Evolutionary conservation across 2,888 invertebrate genomes (phyloP), one percentile per base, ranked within the genome.

Genomic region (Tiliacea citrago): DNA sequence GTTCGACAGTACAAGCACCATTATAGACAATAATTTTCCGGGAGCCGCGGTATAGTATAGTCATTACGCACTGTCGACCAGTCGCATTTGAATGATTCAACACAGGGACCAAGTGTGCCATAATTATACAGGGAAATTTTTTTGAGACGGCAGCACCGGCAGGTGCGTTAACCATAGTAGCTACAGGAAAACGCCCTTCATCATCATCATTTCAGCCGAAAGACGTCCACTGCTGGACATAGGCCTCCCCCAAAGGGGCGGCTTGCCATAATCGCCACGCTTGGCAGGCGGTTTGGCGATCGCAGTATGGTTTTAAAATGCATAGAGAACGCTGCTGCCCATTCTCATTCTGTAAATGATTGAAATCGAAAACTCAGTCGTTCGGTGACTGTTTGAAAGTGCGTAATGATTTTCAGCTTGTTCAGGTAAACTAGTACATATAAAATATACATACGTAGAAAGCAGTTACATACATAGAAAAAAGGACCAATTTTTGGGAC

Each of bases 1-100:
- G 18, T 18, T 10, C 29, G 29, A 58, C 29, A 18, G 45, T 47
- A 57, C 35, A 45, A 45, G 45, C 45, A 57, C 72, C 45, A 71
- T 55, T 71, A 35, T 16, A 35, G 18, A 45, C 13, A 53, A 71
- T 1, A n/a, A n/a, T 42, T 8, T 69, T n/a, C 9, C 8, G 18
- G 21, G 16, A 35, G 35, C 70, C 16, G 16, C 16, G 21, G 16
- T 57, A 8, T 7, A 51, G 10, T n/a, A 29, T 9, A 7, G 9
- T 55, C 55, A 47, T 35, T 35, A 72, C 57, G 24, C 72, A 60
- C 51, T 51, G n/a, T 45, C 51, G 45, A 73, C n/a, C 8, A 49
- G 8, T 42, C 2, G 16, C 39, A 21, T 49, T 24, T 39, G 24
- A 21, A 24, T 45, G 3, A 45, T 45, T 10, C 16, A 10, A 45